Evolutionary conservation across 2,797 vertebrate species (phyloP).

Genomic region (Gouania willdenowi): DNA sequence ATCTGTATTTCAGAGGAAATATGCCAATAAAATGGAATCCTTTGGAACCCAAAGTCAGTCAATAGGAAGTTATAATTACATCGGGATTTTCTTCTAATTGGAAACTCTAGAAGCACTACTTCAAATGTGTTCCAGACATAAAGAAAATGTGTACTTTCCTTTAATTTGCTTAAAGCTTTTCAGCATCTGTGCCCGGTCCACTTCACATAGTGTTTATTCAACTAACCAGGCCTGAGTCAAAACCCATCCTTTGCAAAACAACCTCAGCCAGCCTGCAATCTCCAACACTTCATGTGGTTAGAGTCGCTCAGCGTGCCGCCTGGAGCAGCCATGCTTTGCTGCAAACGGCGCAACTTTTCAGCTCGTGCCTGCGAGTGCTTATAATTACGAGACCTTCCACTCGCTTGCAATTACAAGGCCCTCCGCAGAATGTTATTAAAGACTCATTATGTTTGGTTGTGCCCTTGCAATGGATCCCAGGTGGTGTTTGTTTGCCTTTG

Average conservation of each 20-base stretch:
- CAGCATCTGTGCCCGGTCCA: constrained; percentile 23
- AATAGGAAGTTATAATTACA: constrained; percentile 55
- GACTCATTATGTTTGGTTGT: constrained; percentile 28
- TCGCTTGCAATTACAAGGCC: constrained; percentile 42
- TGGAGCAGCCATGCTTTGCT: constrained; percentile 14
- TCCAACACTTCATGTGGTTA: constrained; percentile 42
- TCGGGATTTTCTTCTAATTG: constrained; percentile 50
- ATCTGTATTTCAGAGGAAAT: too few species aligned
- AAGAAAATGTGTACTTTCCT: constrained; percentile 36
- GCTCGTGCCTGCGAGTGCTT: constrained; percentile 20
- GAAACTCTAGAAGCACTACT: constrained; percentile 29
- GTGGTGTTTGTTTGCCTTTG: constrained; percentile 40
- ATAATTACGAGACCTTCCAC: constrained; percentile 50
- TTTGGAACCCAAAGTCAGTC: constrained; percentile 14
- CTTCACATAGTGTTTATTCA: constrained; percentile 50
- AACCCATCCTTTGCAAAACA: constrained; percentile 14
- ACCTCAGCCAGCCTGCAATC: constrained; percentile 34
- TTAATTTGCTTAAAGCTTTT: constrained; percentile 44
- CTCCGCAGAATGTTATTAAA: constrained; percentile 51
- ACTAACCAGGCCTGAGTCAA: constrained; percentile 35
- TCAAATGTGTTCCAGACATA: constrained; percentile 26
- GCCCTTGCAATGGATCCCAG: constrained; percentile 47
- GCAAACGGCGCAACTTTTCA: constrained; percentile 11
- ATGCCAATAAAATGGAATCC: constrained; percentile 4
- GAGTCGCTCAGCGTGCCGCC: constrained; percentile 9